Percentiles rank a stretch among this genome's conserved stretches.
These are phyloP conservation scores for Jacana jacana DNA, from an alignment of 2,113 vertebrate genomes.

Conservation along the genomic window DNA sequence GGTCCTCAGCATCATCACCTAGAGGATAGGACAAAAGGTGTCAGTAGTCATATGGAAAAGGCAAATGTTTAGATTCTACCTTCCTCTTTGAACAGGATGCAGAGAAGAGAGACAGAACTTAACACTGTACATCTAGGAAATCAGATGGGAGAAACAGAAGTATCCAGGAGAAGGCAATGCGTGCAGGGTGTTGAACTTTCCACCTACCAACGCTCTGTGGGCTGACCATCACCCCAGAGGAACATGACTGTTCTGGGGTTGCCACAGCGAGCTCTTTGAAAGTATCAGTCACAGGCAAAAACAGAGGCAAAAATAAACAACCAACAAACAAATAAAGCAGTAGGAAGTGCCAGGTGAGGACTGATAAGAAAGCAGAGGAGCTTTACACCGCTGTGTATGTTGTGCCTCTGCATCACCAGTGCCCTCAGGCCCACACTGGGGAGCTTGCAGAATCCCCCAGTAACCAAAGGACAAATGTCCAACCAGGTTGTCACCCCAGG, in stretches of 20 bases:
- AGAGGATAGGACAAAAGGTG: not conserved
- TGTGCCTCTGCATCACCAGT: not conserved
- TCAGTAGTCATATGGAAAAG: not conserved
- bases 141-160: not conserved
- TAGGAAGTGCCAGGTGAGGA: not conserved
- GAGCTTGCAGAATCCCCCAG: not conserved
- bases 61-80: not conserved
- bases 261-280: not conserved
- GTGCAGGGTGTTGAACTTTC: not conserved
- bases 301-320: not conserved
- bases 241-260: not conserved
- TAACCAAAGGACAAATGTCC: not conserved
- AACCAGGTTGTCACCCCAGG: not conserved
- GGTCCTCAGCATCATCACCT: not conserved
- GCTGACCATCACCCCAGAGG: not conserved
- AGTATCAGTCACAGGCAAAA: no score
- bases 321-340: not conserved
- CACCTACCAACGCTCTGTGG: not conserved
- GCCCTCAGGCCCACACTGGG: not conserved
- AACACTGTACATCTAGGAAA: not conserved
- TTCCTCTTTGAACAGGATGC: not conserved
- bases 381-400: not conserved
- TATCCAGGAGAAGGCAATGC: not conserved
- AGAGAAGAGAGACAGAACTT: not conserved
- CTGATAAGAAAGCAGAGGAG: not conserved